phyloP scores from a whole-genome alignment of 1,140 invertebrate species.

The Bombus vancouverensis region DNA sequence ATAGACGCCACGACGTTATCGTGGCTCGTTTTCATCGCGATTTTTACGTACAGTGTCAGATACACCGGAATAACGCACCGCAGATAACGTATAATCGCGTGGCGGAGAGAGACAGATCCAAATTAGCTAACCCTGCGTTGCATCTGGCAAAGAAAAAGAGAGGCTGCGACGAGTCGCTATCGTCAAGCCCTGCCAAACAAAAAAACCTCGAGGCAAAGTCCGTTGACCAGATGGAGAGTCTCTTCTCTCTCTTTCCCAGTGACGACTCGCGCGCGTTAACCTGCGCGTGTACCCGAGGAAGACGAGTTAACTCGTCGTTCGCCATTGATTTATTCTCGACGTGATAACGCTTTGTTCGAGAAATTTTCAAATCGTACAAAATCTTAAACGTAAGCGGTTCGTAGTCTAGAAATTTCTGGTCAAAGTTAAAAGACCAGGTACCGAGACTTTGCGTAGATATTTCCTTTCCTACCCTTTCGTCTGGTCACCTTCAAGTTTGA shows the following conservation, averaged over 20 bases:
- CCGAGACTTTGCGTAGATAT: neutral
- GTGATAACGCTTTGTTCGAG: neutral
- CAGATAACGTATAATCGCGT: conserved; percentile 16
- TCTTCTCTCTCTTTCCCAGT: conserved; percentile 33
- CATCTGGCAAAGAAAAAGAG: conserved; percentile 70
- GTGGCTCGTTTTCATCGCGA: neutral
- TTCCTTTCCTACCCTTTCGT: neutral
- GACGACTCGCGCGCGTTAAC: conserved; percentile 35
- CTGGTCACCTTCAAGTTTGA: conserved; percentile 32
- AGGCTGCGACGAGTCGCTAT: conserved; percentile 58
- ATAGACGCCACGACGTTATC: neutral
- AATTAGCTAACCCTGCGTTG: conserved; percentile 67
- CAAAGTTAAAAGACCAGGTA: too few species aligned
- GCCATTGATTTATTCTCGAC: neutral
- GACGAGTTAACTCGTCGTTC: neutral
- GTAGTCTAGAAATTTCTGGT: too few species aligned
- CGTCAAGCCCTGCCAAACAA: conserved; percentile 47
- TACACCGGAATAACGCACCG: conserved; percentile 32
- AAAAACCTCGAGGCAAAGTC: conserved; percentile 67
- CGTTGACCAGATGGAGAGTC: conserved; percentile 75
- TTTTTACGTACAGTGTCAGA: conserved; percentile 39
- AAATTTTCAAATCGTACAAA: too few species aligned
- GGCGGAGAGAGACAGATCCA: conserved; percentile 33
- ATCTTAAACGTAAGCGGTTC: too few species aligned
- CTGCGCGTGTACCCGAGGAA: neutral